Base-by-base conservation (phyloP, 1,140 invertebrate species). In the Batillaria attramentaria region DNA sequence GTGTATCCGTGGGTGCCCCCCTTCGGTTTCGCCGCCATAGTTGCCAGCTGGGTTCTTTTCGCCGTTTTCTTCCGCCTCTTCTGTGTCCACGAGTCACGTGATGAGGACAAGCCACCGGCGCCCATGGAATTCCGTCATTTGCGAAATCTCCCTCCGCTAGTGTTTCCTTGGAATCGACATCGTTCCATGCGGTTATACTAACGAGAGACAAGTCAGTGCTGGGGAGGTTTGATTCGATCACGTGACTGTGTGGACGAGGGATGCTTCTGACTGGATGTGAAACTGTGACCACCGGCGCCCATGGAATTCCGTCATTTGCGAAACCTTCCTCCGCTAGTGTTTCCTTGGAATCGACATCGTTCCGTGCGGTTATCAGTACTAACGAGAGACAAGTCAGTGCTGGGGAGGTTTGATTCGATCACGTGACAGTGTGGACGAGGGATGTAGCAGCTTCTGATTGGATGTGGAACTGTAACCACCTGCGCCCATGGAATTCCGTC, bases 321-420 rank as follows among this genome's bases (percentile, higher is more conserved):
- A 28, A 57, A 73, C 35, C 72, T 73, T 10, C 72, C 72, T 3
- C 72, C 50, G 8, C 46, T 73, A 31, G 46, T 73, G 41, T 13
- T 73, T 24, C 72, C 72, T 24, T 73, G 72, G 72, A 73, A 73
- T 35, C 72, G 72, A 13, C 72, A 73, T 60, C 46, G 72, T 31
- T 35, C 42, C 3, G 5, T 69, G 13, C 66, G 66, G 8, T 41
- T 39, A 2, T n/a, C n/a, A n/a, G n/a, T 69, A 69, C 66, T 69
- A 39, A 69, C 46, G 24, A 50, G 46, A 50, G 57, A 0, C n/a
- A n/a, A n/a, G n/a, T n/a, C n/a, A n/a, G n/a, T n/a, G n/a, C n/a
- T n/a, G n/a, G n/a, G n/a, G n/a, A n/a, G n/a, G n/a, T n/a, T n/a
- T n/a, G n/a, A n/a, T n/a, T n/a, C n/a, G n/a, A n/a, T n/a, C n/a